Percentiles rank a stretch among this genome's conserved stretches.
Conservation (phyloP, 53 echinoderm and acorn worm species). For the Echinometra lucunter region DNA sequence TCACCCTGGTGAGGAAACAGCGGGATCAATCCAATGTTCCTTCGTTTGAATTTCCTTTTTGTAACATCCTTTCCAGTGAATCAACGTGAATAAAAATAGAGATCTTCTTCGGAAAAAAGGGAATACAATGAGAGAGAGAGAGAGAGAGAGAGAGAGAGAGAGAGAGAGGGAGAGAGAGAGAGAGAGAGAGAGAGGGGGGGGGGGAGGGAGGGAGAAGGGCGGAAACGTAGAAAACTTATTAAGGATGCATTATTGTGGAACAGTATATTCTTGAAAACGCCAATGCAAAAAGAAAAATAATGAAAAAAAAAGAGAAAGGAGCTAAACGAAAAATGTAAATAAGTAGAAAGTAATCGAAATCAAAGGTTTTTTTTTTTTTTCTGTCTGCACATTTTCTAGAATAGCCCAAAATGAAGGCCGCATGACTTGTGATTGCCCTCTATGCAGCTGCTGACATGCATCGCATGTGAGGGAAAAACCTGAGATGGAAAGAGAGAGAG, state of each 20-base stretch:
- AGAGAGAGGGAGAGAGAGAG: not conserved
- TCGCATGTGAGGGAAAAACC: too few relatives aligned
- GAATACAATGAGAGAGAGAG: not conserved
- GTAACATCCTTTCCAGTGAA: not conserved
- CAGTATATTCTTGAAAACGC: too few relatives aligned
- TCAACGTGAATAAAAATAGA: not conserved
- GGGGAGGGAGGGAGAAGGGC: too few relatives aligned
- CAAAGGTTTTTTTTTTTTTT: too few relatives aligned
- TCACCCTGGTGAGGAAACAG: slow-evolving; percentile 18
- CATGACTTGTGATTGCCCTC: not conserved
- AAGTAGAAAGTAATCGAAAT: too few relatives aligned
- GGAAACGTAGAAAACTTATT: too few relatives aligned
- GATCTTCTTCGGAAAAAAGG: too few relatives aligned
- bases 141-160: not conserved
- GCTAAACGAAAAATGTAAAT: too few relatives aligned
- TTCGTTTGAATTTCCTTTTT: not conserved
- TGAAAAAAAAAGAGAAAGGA: too few relatives aligned
- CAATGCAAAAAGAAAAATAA: too few relatives aligned
- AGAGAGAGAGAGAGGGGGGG: not conserved
- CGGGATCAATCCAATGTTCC: slow-evolving; percentile 42
- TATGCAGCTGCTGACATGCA: too few relatives aligned
- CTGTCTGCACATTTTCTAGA: not conserved
- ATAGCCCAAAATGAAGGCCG: not conserved
- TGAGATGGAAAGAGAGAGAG: not conserved
- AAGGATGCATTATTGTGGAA: too few relatives aligned